Evolutionary conservation across 2,888 invertebrate species (phyloP).

Genomic region (Cerastoderma edule): DNA sequence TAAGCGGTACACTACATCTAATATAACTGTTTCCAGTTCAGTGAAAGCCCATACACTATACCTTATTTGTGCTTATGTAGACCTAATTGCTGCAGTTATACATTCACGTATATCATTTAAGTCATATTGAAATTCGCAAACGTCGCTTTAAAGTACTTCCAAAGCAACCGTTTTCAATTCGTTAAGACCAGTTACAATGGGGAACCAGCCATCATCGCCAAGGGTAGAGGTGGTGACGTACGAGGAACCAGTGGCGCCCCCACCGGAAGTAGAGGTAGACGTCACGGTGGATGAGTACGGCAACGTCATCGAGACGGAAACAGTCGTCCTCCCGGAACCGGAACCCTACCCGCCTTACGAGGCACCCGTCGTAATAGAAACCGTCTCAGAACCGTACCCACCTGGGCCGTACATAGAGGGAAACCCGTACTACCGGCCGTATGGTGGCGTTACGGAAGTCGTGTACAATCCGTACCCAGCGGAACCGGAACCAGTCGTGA

Average conservation of each 20-base stretch:
- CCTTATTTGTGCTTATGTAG: background rate
- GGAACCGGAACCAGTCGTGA: background rate
- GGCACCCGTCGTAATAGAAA: conserved; percentile 6
- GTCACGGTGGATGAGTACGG: conserved; percentile 2
- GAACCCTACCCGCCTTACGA: conserved; percentile 10
- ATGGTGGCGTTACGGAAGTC: background rate
- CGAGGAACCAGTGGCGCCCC: conserved; percentile 5
- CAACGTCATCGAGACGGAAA: conserved; percentile 12
- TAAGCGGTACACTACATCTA: background rate
- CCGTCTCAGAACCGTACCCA: background rate
- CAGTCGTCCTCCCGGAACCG: conserved; percentile 1
- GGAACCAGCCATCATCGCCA: background rate
- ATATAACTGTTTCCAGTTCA: background rate
- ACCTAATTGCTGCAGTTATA: background rate
- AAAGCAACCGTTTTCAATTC: background rate
- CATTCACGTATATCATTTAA: background rate
- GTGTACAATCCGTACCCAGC: conserved; percentile 5
- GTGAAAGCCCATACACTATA: background rate
- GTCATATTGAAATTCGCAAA: background rate
- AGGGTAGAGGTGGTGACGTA: conserved; percentile 15
- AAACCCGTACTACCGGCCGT: background rate
- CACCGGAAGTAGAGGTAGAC: conserved; percentile 15
- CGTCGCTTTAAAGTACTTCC: background rate
- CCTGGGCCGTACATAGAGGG: conserved; percentile 7
- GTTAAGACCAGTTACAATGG: conserved; percentile 18